phyloP scores from a whole-genome alignment of 2,888 invertebrate species.

The Eledona agricola region DNA sequence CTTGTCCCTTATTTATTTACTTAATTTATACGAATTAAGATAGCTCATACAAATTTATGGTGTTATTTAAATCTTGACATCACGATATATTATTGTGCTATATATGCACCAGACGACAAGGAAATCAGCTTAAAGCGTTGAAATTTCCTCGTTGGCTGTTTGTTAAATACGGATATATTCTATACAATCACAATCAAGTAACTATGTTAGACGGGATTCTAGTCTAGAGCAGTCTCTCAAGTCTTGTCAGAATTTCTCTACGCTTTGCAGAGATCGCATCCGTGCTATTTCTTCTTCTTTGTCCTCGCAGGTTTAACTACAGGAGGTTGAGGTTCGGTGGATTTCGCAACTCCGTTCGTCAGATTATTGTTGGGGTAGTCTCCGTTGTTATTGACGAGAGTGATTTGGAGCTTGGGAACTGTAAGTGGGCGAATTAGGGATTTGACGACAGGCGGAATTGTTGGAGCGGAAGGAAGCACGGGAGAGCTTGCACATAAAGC shows the following conservation, averaged over 20 bases:
- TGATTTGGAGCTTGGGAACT: conserved; percentile 66
- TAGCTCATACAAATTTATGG: conserved; percentile 13
- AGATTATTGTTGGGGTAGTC: conserved; percentile 47
- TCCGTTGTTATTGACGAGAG: conserved; percentile 58
- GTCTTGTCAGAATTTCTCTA: conserved; percentile 39
- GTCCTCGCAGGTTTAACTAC: conserved; percentile 60
- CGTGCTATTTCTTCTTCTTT: conserved; percentile 64
- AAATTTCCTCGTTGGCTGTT: too few relatives aligned
- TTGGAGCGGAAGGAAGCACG: conserved; percentile 66
- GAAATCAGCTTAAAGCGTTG: too few relatives aligned
- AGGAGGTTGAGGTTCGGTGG: conserved; percentile 38
- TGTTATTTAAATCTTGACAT: conserved; percentile 15
- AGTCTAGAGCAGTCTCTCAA: conserved; percentile 25
- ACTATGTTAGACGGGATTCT: conserved; percentile 6
- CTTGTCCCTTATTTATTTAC: too few relatives aligned
- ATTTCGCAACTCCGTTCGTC: conserved; percentile 34
- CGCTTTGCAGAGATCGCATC: conserved; percentile 51
- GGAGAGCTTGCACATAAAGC: conserved; percentile 70
- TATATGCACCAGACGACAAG: conserved; percentile 5
- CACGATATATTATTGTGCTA: conserved; percentile 26
- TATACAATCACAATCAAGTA: conserved; percentile 25
- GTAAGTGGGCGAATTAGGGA: conserved; percentile 67
- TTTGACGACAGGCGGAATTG: conserved; percentile 65
- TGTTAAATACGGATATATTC: too few relatives aligned
- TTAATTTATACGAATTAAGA: conserved; percentile 9